Base-by-base conservation (phyloP, 2,113 vertebrate genomes). In the Silurus glanis region DNA sequence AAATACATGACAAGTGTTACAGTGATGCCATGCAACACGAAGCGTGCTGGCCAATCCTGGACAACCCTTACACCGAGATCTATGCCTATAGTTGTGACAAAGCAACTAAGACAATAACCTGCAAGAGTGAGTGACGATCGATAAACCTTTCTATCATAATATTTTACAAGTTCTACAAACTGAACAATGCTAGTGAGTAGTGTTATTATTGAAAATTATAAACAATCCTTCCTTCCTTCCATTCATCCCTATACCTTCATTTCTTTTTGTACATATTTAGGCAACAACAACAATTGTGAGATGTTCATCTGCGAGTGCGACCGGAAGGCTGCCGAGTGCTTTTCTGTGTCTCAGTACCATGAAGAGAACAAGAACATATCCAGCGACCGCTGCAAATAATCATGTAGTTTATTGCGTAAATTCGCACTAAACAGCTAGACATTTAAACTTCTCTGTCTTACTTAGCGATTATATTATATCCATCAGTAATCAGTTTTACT, bases 301-400 rank as follows among this genome's bases (percentile, higher is more conserved):
- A 89, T 67, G 88, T 97, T 97, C 89, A 89, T 98, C 93, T 99
- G 97, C 55, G 94, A 97, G 83, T 99, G 97, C 0, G 97, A 98
- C 95, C 95, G 95, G 17, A 6, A 80, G 0, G 96, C 96, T 0
- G 95, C 96, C 8, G 93, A 92, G 37, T 99, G 97, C 91, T 97
- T 99, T 53, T 85, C 92, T 69, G 84, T 55, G 45, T 89, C 90
- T 0, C 62, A 89, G 0, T 97, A 96, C 91, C 92, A 89, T 80
- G 19, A 90, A 0, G 19, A 91, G 0, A 0, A 97, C 86, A 90
- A 86, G 25, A 0, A 90, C 0, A 85, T 97, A 58, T 86, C 85
- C 13, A 9, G 91, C 0, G 92, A 94, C 49, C 59, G 59, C 58
- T 99, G 96, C 88, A 0, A 87, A 3, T 94, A 84, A 89, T 90